Base-by-base conservation (phyloP, 2,797 vertebrate species). In the Myotis pilosus region DNA sequence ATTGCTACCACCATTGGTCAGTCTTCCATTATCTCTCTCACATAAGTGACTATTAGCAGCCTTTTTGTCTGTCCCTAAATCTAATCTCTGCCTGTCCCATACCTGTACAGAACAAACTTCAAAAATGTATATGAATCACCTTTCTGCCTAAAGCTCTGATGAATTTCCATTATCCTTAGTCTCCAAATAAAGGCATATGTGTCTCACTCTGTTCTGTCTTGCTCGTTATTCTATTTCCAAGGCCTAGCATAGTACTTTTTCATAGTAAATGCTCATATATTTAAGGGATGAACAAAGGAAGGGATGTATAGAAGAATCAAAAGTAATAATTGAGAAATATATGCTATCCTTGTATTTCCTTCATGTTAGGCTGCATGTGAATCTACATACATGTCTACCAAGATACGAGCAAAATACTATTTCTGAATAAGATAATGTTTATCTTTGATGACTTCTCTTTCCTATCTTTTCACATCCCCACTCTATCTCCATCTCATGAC, bases 401-500 rank as follows among this genome's bases (percentile, higher is more conserved):
- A 75, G 41, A 8, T 71, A 12, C 19, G 82, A 68, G 6, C 91
- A 25, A 81, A 91, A 30, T 75, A 69, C 41, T 72, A 9, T 85
- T 93, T 69, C 22, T 88, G 28, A 88, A n/a, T 75, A 55, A 90
- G 85, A n/a, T 75, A 55, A 87, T 96, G 47, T 87, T 76, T 44
- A 62, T 80, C 33, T 47, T 71, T 68, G 19, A 66, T 88, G 11
- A 53, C 13, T 9, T 92, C 13, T 80, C n/a, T 53, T 53, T 47
- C 28, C 57, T 75, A 0, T 84, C 33, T 66, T 85, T 47, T 78
- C 6, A 44, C 9, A 28, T 55, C 51, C 23, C 49, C 41, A 76
- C 8, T 86, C 66, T 87, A n/a, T 84, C 41, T 22, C n/a, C 25
- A 66, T 81, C 22, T 28, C 23, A 57, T 78, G 57, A 68, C 13